A percentile compares a stretch with the other conserved stretches of the same genome.
Evolutionary conservation across 2,797 vertebrate species (phyloP).

Genomic region (Galagoides demidoff): DNA sequence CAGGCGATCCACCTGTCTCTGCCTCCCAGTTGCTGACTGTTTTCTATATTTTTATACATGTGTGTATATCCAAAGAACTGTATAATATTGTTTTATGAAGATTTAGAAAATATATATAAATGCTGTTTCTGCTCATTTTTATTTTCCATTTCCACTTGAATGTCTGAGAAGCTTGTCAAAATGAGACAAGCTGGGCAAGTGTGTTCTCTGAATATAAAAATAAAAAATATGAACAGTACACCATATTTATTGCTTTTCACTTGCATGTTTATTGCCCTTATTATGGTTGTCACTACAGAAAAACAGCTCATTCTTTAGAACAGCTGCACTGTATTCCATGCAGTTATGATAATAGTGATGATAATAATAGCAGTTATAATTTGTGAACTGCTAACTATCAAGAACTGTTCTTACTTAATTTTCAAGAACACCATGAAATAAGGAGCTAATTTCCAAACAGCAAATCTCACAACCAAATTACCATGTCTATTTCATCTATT

Average conservation of each 20-base stretch:
- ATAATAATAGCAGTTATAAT: neutral
- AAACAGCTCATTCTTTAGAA: neutral
- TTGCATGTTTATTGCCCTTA: neutral
- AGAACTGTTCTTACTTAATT: neutral
- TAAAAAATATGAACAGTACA: neutral
- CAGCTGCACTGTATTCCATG: neutral
- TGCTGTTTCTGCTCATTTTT: neutral
- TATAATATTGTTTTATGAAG: neutral
- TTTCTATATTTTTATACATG: neutral
- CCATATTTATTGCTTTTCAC: neutral
- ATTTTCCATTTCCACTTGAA: neutral
- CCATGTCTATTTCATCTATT: neutral
- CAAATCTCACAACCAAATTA: neutral
- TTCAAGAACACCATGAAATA: neutral
- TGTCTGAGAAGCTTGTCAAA: neutral
- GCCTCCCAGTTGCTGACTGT: neutral
- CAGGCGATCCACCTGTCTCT: no score
- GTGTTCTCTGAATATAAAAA: slow-evolving; percentile 11
- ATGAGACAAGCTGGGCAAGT: neutral
- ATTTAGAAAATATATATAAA: neutral
- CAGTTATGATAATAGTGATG: neutral
- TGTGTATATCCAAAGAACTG: neutral
- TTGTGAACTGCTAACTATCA: neutral
- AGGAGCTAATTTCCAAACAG: neutral
- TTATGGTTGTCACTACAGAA: neutral